phyloP scores from a whole-genome alignment of 2,888 invertebrate species.

The Biston stratarius region DNA sequence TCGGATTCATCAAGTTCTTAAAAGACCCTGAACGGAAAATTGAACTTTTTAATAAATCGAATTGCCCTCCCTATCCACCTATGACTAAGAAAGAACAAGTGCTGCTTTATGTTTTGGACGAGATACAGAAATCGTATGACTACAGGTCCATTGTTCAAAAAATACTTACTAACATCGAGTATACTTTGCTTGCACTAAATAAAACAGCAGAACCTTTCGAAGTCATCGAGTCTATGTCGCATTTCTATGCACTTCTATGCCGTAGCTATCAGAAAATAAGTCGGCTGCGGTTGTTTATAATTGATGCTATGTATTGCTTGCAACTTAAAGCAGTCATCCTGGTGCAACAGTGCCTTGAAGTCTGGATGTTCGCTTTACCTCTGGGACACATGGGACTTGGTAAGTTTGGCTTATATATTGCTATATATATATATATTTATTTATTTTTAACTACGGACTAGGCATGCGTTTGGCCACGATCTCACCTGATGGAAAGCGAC shows the following conservation, averaged over 20 bases:
- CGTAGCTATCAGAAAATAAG: conserved; percentile 65
- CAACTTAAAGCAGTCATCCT: conserved; percentile 72
- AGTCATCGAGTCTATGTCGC: conserved; percentile 71
- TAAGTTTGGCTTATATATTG: conserved; percentile 62
- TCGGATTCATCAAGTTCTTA: conserved; percentile 66
- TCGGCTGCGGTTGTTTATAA: conserved; percentile 69
- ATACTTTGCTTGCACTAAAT: conserved; percentile 69
- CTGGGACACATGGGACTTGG: conserved; percentile 71
- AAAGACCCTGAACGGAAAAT: conserved; percentile 64
- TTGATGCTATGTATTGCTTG: conserved; percentile 81
- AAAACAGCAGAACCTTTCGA: conserved; percentile 65
- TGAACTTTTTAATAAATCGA: conserved; percentile 63
- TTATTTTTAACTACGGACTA: too few species aligned
- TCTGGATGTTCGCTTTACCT: conserved; percentile 76
- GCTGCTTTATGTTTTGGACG: conserved; percentile 65
- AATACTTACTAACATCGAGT: conserved; percentile 69
- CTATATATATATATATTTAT: too few species aligned
- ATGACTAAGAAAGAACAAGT: conserved; percentile 77
- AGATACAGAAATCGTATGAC: conserved; percentile 53
- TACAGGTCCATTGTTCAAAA: conserved; percentile 56
- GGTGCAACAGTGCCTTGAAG: conserved; percentile 74
- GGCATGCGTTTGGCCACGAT: too few species aligned
- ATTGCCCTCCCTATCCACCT: conserved; percentile 61
- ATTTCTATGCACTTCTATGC: conserved; percentile 77
- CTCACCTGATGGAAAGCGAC: too few species aligned